Evolutionary conservation across 2,888 invertebrate species (phyloP).

Genomic region (Ypsolopha sequella): DNA sequence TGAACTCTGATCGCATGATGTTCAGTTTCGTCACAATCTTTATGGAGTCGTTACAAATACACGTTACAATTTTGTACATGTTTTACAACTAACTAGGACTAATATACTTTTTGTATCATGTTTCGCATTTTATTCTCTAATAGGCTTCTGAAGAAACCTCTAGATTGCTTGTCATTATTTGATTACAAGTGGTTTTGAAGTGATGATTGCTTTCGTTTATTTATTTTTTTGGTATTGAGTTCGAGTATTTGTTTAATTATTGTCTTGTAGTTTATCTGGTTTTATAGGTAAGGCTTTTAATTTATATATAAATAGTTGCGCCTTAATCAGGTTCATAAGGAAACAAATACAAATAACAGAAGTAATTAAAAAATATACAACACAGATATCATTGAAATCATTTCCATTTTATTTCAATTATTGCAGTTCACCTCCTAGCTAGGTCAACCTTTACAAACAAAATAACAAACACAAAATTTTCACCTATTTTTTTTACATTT

Average conservation of each 20-base stretch:
- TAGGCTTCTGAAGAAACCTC: too few relatives aligned
- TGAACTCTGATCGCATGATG: not conserved
- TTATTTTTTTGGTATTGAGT: too few relatives aligned
- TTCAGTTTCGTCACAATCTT: not conserved
- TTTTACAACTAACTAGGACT: too few relatives aligned
- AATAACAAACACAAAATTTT: slow-evolving; percentile 12
- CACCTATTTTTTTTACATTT: slow-evolving; percentile 24
- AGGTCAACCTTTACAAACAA: slow-evolving; percentile 3
- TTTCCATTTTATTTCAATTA: slow-evolving; percentile 6
- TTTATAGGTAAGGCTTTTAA: too few relatives aligned
- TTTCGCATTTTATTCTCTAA: not conserved
- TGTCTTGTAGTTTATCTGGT: too few relatives aligned
- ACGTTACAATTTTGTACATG: not conserved
- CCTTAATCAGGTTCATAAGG: too few relatives aligned
- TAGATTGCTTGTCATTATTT: too few relatives aligned
- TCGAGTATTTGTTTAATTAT: too few relatives aligned
- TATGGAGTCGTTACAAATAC: not conserved
- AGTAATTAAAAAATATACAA: too few relatives aligned
- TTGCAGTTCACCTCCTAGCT: not conserved
- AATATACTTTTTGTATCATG: not conserved
- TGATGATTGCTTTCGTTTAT: too few relatives aligned
- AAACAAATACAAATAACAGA: not conserved
- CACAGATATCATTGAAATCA: not conserved
- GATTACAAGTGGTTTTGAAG: too few relatives aligned
- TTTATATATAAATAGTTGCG: too few relatives aligned